Evolutionary conservation across 64 coral and sea anemone species (phyloP).

Genomic region (Anthopleura sola): DNA sequence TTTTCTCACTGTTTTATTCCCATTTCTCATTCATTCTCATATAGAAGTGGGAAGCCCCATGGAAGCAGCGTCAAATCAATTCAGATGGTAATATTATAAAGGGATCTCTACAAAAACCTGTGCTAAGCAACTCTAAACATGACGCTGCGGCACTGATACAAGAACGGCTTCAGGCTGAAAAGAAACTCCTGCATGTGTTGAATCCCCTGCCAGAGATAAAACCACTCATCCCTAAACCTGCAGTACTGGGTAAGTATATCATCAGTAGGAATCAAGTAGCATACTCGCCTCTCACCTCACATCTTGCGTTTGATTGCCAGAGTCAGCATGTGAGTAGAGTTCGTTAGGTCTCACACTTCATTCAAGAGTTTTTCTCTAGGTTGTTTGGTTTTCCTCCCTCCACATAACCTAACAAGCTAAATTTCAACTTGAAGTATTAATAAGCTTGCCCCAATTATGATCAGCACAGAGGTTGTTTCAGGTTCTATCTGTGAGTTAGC

Average conservation of each 20-base stretch:
- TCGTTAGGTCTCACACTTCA: too few relatives aligned
- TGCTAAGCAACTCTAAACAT: constrained; percentile 15
- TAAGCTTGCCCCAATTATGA: too few relatives aligned
- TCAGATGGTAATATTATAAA: neutral
- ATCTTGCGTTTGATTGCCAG: too few relatives aligned
- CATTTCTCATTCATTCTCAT: constrained; percentile 1
- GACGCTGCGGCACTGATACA: constrained; percentile 49
- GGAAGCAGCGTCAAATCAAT: neutral
- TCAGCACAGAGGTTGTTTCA: too few relatives aligned
- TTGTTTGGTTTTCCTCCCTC: too few relatives aligned
- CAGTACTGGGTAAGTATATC: neutral
- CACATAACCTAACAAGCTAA: too few relatives aligned
- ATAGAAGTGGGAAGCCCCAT: constrained; percentile 49
- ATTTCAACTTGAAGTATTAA: too few relatives aligned
- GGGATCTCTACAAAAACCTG: too few relatives aligned
- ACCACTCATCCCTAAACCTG: constrained; percentile 9
- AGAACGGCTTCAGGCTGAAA: constrained; percentile 21
- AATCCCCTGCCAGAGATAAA: neutral
- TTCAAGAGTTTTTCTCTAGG: too few relatives aligned
- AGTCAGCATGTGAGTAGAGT: too few relatives aligned
- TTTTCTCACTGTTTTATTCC: neutral
- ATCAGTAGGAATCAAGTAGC: neutral
- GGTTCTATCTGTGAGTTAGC: too few relatives aligned
- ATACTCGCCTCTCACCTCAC: neutral
- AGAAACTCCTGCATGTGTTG: neutral